Base-by-base conservation (phyloP, 2,888 invertebrate genomes). In the Apamea monoglypha region DNA sequence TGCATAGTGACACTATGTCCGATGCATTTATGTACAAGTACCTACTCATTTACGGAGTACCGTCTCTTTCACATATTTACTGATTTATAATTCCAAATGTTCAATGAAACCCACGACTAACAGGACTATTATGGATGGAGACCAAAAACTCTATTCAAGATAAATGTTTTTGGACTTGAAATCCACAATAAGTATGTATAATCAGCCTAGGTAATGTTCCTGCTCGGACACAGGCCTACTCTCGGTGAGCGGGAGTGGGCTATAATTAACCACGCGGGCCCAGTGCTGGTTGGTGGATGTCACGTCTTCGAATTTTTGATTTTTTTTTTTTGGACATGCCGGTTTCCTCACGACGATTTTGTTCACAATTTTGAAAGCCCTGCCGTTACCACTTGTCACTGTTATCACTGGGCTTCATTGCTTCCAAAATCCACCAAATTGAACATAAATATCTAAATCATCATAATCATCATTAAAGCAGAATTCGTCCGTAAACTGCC, bases 391-490 rank as follows among this genome's bases (percentile, higher is more conserved):
- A n/a, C n/a, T n/a, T n/a, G n/a, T n/a, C n/a, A n/a, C n/a, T n/a
- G n/a, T n/a, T n/a, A n/a, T n/a, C n/a, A n/a, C 25, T 61, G 29
- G 61, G 29, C 16, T 16, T 6, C 16, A 29, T 29, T n/a, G n/a
- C 59, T 12, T 12, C 12, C n/a, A 7, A 47, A 40, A 25, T 2
- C 25, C 4, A n/a, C 8, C 3, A 63, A 77, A 63, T 63, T 76
- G 18, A n/a, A 44, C 16, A 4, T 75, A 74, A 75, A 44, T 40
- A 74, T 16, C 32, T 16, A 71, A 21, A 29, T 78, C n/a, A 56
- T 79, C 29, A 59, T 47, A 47, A 47, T 78, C n/a, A 56, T 79
- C 29, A 59, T 47, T 16, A 47, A 59, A 44, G n/a, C 36, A 56
- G 29, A 80, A 79, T 80, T 50, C 50, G 6, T 18, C 25, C 29